Conservation (phyloP, 2,888 invertebrate species). For the Mimas tiliae region DNA sequence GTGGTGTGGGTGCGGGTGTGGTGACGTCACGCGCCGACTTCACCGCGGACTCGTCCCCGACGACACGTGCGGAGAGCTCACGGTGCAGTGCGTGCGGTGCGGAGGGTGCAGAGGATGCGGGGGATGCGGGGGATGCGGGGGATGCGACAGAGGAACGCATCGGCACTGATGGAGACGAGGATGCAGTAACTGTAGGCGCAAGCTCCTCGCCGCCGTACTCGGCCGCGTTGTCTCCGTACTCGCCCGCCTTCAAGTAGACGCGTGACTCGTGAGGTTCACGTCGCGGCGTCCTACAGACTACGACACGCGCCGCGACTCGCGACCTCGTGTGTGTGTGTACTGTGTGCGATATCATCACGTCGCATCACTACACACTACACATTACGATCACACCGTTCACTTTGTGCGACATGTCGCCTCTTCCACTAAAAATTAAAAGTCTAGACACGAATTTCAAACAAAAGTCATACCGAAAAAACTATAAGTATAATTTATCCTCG, state of each 20-base stretch:
- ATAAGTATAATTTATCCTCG: too few species aligned
- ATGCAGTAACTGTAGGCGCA: constrained; percentile 29
- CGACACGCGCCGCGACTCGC: neutral
- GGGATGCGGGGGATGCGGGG: constrained; percentile 15
- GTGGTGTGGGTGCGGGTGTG: neutral
- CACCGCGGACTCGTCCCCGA: constrained; percentile 2
- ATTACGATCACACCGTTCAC: too few species aligned
- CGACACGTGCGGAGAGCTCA: neutral
- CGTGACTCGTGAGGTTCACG: constrained; percentile 47
- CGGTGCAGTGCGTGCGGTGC: neutral
- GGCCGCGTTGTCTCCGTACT: constrained; percentile 71
- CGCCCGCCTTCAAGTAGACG: constrained; percentile 66
- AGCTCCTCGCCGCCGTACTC: constrained; percentile 56
- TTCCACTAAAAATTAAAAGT: too few species aligned
- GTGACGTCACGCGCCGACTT: neutral
- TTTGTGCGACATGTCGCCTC: too few species aligned
- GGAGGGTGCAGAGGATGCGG: neutral
- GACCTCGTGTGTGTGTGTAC: too few species aligned
- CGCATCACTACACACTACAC: too few species aligned
- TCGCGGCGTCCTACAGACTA: constrained; percentile 29
- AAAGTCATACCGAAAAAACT: too few species aligned
- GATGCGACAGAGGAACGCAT: constrained; percentile 17
- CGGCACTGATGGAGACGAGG: constrained; percentile 27
- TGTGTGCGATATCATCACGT: too few species aligned
- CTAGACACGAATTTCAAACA: too few species aligned